Base-by-base conservation (phyloP, 2,797 vertebrate species). In the Phoxinus dragarum region DNA sequence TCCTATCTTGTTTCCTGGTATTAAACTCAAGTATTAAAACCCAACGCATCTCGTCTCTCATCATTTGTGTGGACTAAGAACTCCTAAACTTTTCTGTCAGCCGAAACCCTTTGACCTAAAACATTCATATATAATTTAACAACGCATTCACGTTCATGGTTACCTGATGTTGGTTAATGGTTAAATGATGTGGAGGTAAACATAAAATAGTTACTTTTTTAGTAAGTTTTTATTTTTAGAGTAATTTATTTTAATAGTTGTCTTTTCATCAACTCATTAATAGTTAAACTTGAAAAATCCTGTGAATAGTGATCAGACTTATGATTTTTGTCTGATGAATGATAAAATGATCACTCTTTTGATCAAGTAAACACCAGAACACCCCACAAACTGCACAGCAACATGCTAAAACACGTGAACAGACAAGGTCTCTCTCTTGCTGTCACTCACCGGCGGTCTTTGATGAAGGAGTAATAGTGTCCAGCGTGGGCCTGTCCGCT, bases 381-480 rank as follows among this genome's bases (percentile, higher is more conserved):
- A 31, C 38, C 17, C 38, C 31, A 54, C 6, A 69, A 52, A 34
- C 27, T 1, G 14, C 73, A 12, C 0, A 21, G 5, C 19, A 56
- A 59, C 1, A 59, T 11, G 56, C 9, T n/a, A 59, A 64, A 64
- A 42, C 23, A 11, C 1, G 4, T 17, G 44, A 78, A 36, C 34
- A 54, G 47, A 40, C 9, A 42, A 61, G n/a, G n/a, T 31, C 49
- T 38, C 34, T 52, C 14, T 34, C 14, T 38, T 11, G 10, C 19
- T 0, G 40, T 36, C 11, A 6, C 93, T 95, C 91, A 99, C 98
- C 98, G 97, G 75, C 98, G 94, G 68, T 99, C 98, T 94, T 99
- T 99, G 86, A 99, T 99, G 93, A 99, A 99, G 87, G 98, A 99
- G 88, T 99, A 99, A 93, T 99, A 99, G 91, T 99, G 98, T 54